Conservation (phyloP, 2,888 invertebrate genomes). For the Cecidostiba fungosa region DNA sequence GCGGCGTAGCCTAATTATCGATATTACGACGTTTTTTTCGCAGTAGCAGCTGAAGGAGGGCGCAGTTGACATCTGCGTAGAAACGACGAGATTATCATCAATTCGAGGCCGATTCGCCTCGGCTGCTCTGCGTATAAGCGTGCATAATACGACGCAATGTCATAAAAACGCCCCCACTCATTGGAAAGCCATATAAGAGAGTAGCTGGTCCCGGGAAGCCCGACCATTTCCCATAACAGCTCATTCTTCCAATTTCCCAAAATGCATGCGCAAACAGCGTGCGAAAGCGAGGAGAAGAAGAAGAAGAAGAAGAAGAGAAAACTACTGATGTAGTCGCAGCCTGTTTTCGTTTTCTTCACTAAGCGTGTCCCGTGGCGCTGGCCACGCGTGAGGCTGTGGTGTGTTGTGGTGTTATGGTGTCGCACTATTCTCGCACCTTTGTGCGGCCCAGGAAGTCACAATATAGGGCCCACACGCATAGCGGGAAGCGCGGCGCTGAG, state of each 20-base stretch:
- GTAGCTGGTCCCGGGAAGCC: not conserved
- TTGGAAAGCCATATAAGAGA: too few species aligned
- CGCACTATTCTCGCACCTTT: conserved; percentile 3
- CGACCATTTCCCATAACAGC: conserved; percentile 16
- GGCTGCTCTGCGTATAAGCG: not conserved
- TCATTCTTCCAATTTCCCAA: not conserved
- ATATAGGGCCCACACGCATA: not conserved
- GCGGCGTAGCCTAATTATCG: too few species aligned
- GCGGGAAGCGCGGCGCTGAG: too few species aligned
- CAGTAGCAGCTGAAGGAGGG: too few species aligned
- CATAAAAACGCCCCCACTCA: not conserved
- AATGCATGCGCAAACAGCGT: not conserved
- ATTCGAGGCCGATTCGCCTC: not conserved
- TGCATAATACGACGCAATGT: not conserved
- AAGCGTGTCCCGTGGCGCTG: too few species aligned
- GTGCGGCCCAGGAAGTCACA: not conserved
- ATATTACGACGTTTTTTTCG: too few species aligned
- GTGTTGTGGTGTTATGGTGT: too few species aligned
- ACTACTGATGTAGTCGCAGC: conserved; percentile 14
- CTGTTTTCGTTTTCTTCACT: conserved; percentile 25
- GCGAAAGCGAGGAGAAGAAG: conserved; percentile 12
- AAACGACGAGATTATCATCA: conserved; percentile 8
- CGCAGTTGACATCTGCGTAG: not conserved
- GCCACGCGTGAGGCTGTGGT: too few species aligned
- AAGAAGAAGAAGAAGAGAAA: not conserved